A percentile compares a stretch with the other conserved stretches of the same genome.
These are phyloP conservation scores for Watsonalla binaria DNA, from an alignment of 2,888 invertebrate species.

Conservation along the genomic window DNA sequence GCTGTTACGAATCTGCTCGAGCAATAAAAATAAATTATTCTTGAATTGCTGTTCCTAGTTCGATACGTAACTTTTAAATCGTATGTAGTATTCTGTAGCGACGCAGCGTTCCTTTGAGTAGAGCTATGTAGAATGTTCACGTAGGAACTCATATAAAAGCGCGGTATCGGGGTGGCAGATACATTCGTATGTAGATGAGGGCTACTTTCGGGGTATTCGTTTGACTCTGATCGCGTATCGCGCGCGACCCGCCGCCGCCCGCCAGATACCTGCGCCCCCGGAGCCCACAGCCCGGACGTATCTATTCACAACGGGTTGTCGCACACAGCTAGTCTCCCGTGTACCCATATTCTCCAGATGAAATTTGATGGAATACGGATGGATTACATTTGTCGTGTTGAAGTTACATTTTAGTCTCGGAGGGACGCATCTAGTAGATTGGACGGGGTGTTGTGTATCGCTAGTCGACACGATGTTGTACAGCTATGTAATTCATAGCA, in stretches of 20 bases:
- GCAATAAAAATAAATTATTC: neutral
- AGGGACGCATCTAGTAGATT: neutral
- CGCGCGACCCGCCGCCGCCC: neutral
- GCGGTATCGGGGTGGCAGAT: neutral
- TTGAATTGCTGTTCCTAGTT: neutral
- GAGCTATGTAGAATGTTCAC: slow-evolving; percentile 1
- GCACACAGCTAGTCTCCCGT: slow-evolving; percentile 1
- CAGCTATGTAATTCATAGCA: too few relatives aligned
- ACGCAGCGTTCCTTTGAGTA: neutral
- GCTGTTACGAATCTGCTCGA: neutral
- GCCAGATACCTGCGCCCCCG: too few relatives aligned
- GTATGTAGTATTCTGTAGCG: neutral
- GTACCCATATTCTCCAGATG: neutral
- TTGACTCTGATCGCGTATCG: neutral
- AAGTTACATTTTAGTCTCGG: neutral
- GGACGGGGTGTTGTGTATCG: neutral
- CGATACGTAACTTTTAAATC: neutral
- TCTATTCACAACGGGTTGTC: slow-evolving; percentile 4
- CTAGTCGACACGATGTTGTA: neutral
- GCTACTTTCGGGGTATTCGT: slow-evolving; percentile 2
- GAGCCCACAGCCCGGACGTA: neutral
- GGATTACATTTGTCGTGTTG: neutral
- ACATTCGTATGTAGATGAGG: slow-evolving; percentile 10
- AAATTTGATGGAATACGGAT: slow-evolving; percentile 1
- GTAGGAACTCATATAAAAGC: neutral